These are phyloP conservation scores for Epirrhoe tristata DNA, from an alignment of 2,888 invertebrate genomes.

Conservation along the genomic window DNA sequence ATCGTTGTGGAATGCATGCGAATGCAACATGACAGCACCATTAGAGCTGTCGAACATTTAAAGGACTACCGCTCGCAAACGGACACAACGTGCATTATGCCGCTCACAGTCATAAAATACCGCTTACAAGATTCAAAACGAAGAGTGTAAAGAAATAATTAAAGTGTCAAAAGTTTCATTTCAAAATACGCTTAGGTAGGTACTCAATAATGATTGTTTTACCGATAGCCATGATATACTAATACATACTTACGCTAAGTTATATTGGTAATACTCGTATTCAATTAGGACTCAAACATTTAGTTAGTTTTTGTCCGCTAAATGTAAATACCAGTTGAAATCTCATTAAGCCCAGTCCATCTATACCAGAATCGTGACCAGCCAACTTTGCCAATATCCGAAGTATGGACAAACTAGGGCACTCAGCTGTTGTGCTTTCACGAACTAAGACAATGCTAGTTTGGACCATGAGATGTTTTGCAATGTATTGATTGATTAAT, in stretches of 20 bases:
- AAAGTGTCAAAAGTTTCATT: too few relatives aligned
- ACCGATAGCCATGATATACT: too few relatives aligned
- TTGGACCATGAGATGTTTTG: constrained; percentile 37
- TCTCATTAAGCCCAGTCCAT: constrained; percentile 52
- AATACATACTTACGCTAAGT: too few relatives aligned
- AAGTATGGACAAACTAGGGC: constrained; percentile 57
- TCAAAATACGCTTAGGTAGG: too few relatives aligned
- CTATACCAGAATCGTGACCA: constrained; percentile 53
- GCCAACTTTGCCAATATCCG: constrained; percentile 65
- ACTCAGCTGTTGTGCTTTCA: constrained; percentile 62
- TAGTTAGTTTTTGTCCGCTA: constrained; percentile 12
- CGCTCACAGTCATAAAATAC: not conserved
- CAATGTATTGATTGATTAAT: constrained; percentile 41
- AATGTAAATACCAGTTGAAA: constrained; percentile 21
- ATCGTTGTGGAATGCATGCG: constrained; percentile 31
- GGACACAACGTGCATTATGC: not conserved
- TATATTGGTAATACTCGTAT: too few relatives aligned
- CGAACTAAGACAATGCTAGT: constrained; percentile 56
- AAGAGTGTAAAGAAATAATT: too few relatives aligned
- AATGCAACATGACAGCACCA: constrained; percentile 29
- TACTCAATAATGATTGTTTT: too few relatives aligned
- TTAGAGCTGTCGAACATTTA: constrained; percentile 18
- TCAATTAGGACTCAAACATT: not conserved
- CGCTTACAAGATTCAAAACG: too few relatives aligned
- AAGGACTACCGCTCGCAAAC: constrained; percentile 6